Evolutionary conservation across 1,140 invertebrate genomes (phyloP).

Genomic region (Trachymyrmex septentrionalis): DNA sequence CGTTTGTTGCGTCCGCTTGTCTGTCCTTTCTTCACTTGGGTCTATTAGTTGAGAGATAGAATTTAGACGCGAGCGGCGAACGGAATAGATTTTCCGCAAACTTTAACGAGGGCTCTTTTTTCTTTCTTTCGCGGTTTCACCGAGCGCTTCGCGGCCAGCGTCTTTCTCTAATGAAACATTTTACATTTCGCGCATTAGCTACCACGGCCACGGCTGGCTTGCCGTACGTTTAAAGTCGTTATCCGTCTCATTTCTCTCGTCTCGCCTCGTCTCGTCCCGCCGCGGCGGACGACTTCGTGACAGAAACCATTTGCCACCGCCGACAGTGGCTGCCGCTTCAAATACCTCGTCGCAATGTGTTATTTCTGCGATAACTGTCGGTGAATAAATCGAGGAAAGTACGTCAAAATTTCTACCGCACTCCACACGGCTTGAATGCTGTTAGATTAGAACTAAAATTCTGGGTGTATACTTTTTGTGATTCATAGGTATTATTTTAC

Average conservation of each 20-base stretch:
- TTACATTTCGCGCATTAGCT: slow-evolving; percentile 54
- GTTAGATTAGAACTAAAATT: not conserved
- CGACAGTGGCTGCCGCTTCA: slow-evolving; percentile 11
- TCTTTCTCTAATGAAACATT: slow-evolving; percentile 59
- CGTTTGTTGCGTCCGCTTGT: not conserved
- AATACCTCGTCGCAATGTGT: slow-evolving; percentile 24
- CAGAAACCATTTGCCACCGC: slow-evolving; percentile 35
- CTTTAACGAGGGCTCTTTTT: not conserved
- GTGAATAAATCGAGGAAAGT: slow-evolving; percentile 3
- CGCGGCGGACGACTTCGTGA: slow-evolving; percentile 34
- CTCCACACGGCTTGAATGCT: not conserved
- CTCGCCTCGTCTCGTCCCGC: slow-evolving; percentile 22
- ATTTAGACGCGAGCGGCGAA: slow-evolving; percentile 26
- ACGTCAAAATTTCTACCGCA: not conserved
- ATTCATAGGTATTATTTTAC: not conserved
- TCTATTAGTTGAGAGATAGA: slow-evolving; percentile 37
- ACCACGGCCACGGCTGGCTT: not conserved
- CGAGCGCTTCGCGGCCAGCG: not conserved
- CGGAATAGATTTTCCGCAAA: slow-evolving; percentile 29
- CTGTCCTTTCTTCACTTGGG: no score
- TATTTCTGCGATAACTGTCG: slow-evolving; percentile 37
- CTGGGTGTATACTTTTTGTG: not conserved
- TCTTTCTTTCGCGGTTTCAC: slow-evolving; percentile 38
- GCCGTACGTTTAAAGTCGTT: slow-evolving; percentile 49
- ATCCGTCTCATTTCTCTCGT: slow-evolving; percentile 56